Conservation (phyloP, 2,888 invertebrate genomes). For the Heliconius cydno region DNA sequence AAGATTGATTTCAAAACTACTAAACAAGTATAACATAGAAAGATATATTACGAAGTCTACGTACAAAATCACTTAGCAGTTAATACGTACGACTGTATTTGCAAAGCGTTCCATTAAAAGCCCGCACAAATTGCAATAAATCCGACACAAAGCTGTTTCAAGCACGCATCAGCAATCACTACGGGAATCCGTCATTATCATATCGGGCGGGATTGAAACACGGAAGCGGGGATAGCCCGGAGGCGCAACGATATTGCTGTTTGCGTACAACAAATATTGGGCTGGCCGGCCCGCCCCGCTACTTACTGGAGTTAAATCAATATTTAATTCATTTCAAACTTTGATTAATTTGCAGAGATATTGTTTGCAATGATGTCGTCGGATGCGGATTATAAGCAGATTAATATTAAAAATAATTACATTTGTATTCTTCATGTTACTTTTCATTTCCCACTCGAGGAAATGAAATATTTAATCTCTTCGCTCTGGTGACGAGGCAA, state of each 20-base stretch:
- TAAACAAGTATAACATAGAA: not conserved
- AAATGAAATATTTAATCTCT: too few relatives aligned
- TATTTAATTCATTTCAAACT: conserved; percentile 82
- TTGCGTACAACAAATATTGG: conserved; percentile 75
- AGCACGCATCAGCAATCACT: conserved; percentile 69
- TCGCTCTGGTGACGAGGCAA: too few relatives aligned
- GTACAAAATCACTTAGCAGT: conserved; percentile 13
- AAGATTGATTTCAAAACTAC: not conserved
- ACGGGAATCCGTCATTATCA: conserved; percentile 73
- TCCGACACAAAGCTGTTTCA: conserved; percentile 59
- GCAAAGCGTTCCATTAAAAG: conserved; percentile 43
- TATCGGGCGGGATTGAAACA: conserved; percentile 62
- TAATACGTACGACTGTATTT: conserved; percentile 38
- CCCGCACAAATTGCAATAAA: conserved; percentile 58
- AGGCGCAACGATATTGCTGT: conserved; percentile 77
- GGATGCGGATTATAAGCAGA: conserved; percentile 52
- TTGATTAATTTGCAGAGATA: conserved; percentile 81
- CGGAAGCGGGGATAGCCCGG: conserved; percentile 54
- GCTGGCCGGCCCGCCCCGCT: conserved; percentile 63
- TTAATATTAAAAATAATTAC: conserved; percentile 23
- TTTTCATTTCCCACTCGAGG: too few relatives aligned
- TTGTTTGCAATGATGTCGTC: conserved; percentile 77
- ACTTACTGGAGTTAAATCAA: conserved; percentile 82
- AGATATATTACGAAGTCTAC: conserved; percentile 28
- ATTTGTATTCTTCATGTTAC: not conserved